phyloP scores from a whole-genome alignment of 1,140 invertebrate genomes.

The Papilio glaucus region DNA sequence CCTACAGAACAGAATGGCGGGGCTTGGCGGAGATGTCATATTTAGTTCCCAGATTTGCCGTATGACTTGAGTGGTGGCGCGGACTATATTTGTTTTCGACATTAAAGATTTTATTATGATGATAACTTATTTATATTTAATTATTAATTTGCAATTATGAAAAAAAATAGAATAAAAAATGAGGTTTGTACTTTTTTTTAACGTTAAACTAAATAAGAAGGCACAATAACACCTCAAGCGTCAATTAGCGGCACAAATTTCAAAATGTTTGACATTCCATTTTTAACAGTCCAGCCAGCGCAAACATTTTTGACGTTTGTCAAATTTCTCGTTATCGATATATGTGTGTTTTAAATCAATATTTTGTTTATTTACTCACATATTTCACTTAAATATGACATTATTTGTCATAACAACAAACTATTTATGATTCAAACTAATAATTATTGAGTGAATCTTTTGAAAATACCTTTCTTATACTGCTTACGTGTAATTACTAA shows the following conservation, averaged over 20 bases:
- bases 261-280: conserved; percentile 35
- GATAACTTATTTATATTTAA: too few relatives aligned
- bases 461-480: too few relatives aligned
- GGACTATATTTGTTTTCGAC: too few relatives aligned
- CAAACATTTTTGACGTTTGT: conserved; percentile 36
- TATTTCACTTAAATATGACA: conserved; percentile 7
- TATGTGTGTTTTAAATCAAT: conserved; percentile 14
- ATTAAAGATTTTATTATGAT: too few relatives aligned
- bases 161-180: too few relatives aligned
- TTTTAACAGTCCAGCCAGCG: neutral
- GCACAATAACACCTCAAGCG: neutral
- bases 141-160: too few relatives aligned
- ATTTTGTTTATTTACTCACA: conserved; percentile 26
- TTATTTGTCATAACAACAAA: neutral
- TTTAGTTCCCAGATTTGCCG: too few relatives aligned
- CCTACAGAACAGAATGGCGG: too few relatives aligned
- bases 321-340: conserved; percentile 20
- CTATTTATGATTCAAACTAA: conserved; percentile 13
- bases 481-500: conserved; percentile 34
- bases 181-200: too few relatives aligned
- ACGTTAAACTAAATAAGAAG: neutral
- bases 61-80: too few relatives aligned
- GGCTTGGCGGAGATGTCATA: too few relatives aligned
- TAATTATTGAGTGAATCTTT: conserved; percentile 10
- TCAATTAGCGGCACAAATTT: conserved; percentile 12